Percentiles rank a stretch among this genome's conserved stretches.
Conservation (phyloP, 2,888 invertebrate genomes). For the Cantharis nigra region DNA sequence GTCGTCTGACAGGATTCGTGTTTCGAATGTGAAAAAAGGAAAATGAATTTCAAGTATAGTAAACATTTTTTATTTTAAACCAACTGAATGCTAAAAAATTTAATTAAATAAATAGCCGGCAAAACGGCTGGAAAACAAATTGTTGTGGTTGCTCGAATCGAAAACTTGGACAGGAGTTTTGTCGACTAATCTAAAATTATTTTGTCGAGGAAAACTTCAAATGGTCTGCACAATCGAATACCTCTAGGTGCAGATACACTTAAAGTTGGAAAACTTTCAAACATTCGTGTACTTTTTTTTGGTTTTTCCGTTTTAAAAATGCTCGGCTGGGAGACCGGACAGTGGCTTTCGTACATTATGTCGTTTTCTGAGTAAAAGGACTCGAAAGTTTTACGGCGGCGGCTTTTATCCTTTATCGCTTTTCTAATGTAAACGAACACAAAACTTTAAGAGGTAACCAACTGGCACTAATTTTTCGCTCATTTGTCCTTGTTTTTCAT, state of each 20-base stretch:
- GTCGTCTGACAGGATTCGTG: slow-evolving; percentile 48
- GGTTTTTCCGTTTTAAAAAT: background rate
- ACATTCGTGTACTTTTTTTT: slow-evolving; percentile 8
- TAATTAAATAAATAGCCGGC: background rate
- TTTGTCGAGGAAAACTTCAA: slow-evolving; percentile 11
- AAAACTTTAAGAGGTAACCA: slow-evolving; percentile 19
- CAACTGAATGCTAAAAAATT: background rate
- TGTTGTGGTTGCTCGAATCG: background rate
- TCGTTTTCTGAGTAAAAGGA: slow-evolving; percentile 26
- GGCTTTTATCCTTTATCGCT: slow-evolving; percentile 30
- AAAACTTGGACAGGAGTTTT: background rate
- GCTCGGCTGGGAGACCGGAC: slow-evolving; percentile 11
- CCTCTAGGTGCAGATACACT: slow-evolving; percentile 10
- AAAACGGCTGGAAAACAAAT: no score
- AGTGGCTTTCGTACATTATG: slow-evolving; percentile 14
- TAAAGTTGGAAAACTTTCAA: slow-evolving; percentile 18
- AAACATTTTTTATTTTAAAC: slow-evolving; percentile 18
- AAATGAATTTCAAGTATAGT: slow-evolving; percentile 6
- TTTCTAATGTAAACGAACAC: slow-evolving; percentile 25
- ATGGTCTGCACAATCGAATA: slow-evolving; percentile 18
- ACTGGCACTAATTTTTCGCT: slow-evolving; percentile 19
- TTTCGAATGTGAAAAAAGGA: slow-evolving; percentile 47
- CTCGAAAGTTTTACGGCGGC: slow-evolving; percentile 29
- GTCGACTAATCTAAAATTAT: slow-evolving; percentile 11
- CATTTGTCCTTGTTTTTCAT: slow-evolving; percentile 8